phyloP scores from a whole-genome alignment of 2,888 invertebrate genomes.

The Melitaea athalia region DNA sequence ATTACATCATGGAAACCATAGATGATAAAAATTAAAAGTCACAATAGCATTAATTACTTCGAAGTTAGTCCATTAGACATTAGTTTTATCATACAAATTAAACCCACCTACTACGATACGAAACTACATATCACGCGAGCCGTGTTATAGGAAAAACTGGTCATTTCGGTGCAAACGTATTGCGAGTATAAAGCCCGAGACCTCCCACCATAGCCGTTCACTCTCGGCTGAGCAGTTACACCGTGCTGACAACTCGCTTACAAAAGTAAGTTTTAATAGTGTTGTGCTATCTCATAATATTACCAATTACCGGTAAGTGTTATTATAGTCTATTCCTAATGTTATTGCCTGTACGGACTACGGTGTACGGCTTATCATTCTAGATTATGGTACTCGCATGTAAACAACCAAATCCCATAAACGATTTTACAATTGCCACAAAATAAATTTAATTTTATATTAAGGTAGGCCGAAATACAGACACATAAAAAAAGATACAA shows the following conservation, averaged over 20 bases:
- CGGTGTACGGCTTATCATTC: too few relatives aligned
- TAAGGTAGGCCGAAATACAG: too few relatives aligned
- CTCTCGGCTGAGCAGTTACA: conserved; percentile 47
- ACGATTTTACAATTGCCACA: too few relatives aligned
- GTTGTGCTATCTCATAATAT: conserved; percentile 12
- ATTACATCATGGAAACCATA: too few relatives aligned
- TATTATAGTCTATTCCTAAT: background rate
- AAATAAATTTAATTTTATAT: too few relatives aligned
- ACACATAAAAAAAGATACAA: too few relatives aligned
- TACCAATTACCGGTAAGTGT: conserved; percentile 2
- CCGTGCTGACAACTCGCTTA: conserved; percentile 33
- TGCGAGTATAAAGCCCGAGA: conserved; percentile 55
- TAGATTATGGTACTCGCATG: too few relatives aligned
- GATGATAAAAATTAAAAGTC: too few relatives aligned
- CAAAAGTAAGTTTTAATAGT: conserved; percentile 54
- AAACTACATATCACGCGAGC: conserved; percentile 7
- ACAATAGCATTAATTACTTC: too few relatives aligned
- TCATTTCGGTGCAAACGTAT: conserved; percentile 15
- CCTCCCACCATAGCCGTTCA: conserved; percentile 60
- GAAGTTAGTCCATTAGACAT: too few relatives aligned
- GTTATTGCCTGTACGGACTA: background rate
- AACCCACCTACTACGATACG: background rate
- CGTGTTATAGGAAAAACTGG: conserved; percentile 42
- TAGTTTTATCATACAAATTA: too few relatives aligned
- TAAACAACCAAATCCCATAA: too few relatives aligned